A percentile compares a stretch with the other conserved stretches of the same genome.
phyloP scores from a whole-genome alignment of 2,797 vertebrate genomes.

The Anas acuta region DNA sequence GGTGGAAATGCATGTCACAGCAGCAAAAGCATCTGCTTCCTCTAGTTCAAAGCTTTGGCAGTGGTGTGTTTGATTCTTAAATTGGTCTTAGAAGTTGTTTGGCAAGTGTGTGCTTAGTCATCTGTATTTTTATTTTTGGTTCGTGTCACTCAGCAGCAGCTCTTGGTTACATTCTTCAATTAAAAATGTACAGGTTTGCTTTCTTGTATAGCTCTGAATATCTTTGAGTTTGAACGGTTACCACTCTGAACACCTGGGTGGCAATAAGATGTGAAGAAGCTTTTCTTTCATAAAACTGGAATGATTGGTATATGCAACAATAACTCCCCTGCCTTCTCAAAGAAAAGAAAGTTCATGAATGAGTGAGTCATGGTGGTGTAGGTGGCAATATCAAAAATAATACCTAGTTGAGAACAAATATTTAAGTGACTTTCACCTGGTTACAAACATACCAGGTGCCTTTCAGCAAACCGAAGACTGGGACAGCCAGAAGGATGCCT shows the following conservation, averaged over 20 bases:
- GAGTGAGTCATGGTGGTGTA: constrained; percentile 8
- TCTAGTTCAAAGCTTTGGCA: constrained; percentile 72
- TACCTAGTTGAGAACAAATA: constrained; percentile 21
- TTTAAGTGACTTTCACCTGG: constrained; percentile 16
- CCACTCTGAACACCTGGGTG: neutral
- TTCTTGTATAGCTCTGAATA: neutral
- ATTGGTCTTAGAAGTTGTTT: constrained; percentile 70
- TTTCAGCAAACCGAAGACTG: neutral
- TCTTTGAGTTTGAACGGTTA: neutral
- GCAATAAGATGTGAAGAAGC: neutral
- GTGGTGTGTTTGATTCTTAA: constrained; percentile 56
- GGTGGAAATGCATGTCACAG: constrained; percentile 72
- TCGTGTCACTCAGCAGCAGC: neutral
- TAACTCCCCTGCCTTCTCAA: neutral
- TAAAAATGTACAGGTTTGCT: neutral
- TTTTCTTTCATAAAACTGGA: constrained; percentile 17
- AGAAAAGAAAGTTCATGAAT: constrained; percentile 36
- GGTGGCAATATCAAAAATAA: constrained; percentile 34
- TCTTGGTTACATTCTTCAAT: neutral
- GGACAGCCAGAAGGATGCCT: neutral
- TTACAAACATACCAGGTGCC: constrained; percentile 1
- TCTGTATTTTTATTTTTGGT: constrained; percentile 64
- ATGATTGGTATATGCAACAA: neutral
- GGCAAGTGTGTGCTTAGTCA: constrained; percentile 61
- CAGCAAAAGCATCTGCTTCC: constrained; percentile 73